phyloP scores from a whole-genome alignment of 1,140 invertebrate species.

The Ptiloglossa arizonensis region DNA sequence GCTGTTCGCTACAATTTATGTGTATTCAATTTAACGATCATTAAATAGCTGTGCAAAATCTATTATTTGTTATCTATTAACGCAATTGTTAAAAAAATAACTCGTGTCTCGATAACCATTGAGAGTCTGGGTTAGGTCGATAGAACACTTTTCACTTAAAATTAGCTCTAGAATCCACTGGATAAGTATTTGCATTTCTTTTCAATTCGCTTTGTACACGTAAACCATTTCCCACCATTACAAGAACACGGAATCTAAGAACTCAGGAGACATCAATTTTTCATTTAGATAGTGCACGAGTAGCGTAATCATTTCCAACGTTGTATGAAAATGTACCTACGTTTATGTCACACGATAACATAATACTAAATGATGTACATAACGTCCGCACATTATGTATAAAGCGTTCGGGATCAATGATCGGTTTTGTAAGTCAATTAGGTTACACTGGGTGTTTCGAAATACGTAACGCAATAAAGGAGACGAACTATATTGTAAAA shows the following conservation, averaged over 20 bases:
- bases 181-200: too few relatives aligned
- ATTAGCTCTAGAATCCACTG: too few relatives aligned
- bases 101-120: too few relatives aligned
- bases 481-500: too few relatives aligned
- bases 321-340: neutral
- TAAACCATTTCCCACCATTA: neutral
- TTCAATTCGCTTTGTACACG: neutral
- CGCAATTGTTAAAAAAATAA: too few relatives aligned
- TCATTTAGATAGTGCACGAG: neutral
- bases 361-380: neutral
- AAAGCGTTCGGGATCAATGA: neutral
- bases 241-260: neutral
- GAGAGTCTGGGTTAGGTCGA: too few relatives aligned
- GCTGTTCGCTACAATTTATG: too few relatives aligned
- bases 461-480: neutral
- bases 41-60: too few relatives aligned
- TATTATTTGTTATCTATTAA: too few relatives aligned
- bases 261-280: neutral
- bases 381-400: neutral
- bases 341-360: conserved; percentile 16
- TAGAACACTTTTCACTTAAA: too few relatives aligned
- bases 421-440: neutral
- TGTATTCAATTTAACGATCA: too few relatives aligned
- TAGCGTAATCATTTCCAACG: neutral
- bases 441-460: neutral